Conservation (phyloP, 2,113 vertebrate genomes). For the Cyanoramphus novaezelandiae region DNA sequence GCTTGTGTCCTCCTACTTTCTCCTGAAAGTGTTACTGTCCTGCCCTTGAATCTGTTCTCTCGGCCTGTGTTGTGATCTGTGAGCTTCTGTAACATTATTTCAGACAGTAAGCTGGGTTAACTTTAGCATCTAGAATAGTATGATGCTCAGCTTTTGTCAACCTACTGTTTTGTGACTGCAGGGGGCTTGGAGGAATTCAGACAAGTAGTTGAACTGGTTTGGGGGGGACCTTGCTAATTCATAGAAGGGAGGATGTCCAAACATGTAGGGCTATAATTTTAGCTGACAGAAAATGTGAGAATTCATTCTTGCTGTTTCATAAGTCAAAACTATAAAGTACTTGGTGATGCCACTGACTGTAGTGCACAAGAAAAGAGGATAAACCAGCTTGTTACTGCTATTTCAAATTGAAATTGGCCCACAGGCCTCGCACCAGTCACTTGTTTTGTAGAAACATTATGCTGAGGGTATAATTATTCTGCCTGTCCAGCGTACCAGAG, state of each 20-base stretch:
- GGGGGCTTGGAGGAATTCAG: not conserved
- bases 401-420: not conserved
- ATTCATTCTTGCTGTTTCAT: not conserved
- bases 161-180: not conserved
- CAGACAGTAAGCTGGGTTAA: not conserved
- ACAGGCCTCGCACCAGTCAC: not conserved
- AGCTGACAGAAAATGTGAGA: not conserved
- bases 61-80: not conserved
- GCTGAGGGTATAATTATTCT: not conserved
- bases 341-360: not conserved
- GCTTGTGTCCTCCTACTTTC: not conserved
- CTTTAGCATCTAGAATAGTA: not conserved
- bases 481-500: not conserved
- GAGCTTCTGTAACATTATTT: not conserved
- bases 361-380: not conserved
- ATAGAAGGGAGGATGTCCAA: not conserved
- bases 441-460: not conserved
- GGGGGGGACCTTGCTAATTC: rapidly evolving
- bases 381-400: not conserved
- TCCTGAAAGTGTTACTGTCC: not conserved
- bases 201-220: not conserved
- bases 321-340: not conserved
- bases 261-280: not conserved
- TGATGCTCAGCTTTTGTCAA: not conserved
- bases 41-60: rapidly evolving